Base-by-base conservation (phyloP, 2,113 vertebrate genomes). In the Sisor rabdophorus region DNA sequence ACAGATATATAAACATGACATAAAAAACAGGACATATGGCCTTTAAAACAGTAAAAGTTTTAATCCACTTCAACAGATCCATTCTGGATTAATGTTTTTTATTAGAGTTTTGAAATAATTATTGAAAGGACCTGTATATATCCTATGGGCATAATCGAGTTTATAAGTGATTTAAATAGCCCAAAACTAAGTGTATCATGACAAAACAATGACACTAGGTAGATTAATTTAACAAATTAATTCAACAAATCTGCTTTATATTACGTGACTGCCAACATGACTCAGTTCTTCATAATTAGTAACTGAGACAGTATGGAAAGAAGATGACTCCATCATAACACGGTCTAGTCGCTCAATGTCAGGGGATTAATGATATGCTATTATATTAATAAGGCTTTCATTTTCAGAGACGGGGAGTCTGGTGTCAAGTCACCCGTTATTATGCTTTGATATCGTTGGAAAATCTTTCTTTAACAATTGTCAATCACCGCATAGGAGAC, bases 331-430 rank as follows among this genome's bases (percentile, higher is more conserved):
- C 24, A 50, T 59, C 36, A 68, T 30, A 68, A 77, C 20, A 63
- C 61, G 53, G 28, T 1, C 70, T 77, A 20, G 52, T 74, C 24
- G 16, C 28, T 61, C 13, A 61, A 67, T 55, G 75, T 55, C 28
- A 30, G 65, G 63, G 64, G 70, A 71, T 64, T 17, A 48, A 52
- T 48, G 28, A 54, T 58, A 73, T 61, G 40, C 40, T 40, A 61
- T 75, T 74, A 55, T 58, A 71, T 81, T 75, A 81, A 78, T 68
- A 73, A 52, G 52, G 60, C 77, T 64, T 79, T 79, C 60, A 72
- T 73, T 47, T 71, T 73, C 56, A 17, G 54, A 73, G 52, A 76
- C 70, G 60, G 75, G 78, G 72, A 74, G 61, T 78, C 70, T 81
- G 75, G 52, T 20, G 60, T 58, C 55, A 0, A 48, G 74, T 64